Percentiles rank a stretch among this genome's conserved stretches.
Evolutionary conservation across 2,113 vertebrate species (phyloP).

Genomic region (Cheirogaleus medius): DNA sequence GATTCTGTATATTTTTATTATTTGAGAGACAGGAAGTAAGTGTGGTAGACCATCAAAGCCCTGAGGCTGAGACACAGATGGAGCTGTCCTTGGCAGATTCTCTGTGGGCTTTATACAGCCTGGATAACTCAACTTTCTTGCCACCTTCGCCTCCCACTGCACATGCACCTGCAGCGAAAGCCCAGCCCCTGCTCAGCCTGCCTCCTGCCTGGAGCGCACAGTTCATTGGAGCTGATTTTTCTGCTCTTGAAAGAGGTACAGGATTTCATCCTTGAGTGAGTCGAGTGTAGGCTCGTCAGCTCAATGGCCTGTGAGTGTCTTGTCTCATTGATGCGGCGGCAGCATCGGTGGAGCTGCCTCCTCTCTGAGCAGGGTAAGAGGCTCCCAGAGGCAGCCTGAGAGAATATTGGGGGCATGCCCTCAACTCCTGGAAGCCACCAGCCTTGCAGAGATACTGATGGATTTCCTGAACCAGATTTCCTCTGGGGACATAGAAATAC

Average conservation of each 20-base stretch:
- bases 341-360: background rate
- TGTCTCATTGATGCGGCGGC: background rate
- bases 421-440: background rate
- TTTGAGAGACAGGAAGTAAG: background rate
- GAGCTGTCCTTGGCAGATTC: background rate
- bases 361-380: background rate
- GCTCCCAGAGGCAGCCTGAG: background rate
- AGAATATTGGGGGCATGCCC: rapidly evolving
- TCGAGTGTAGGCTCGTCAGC: rapidly evolving
- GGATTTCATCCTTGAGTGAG: conserved; percentile 1
- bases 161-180: background rate
- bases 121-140: background rate
- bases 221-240: background rate
- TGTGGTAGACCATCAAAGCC: background rate
- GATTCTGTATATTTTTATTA: background rate
- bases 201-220: background rate
- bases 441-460: background rate
- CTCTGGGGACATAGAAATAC: background rate
- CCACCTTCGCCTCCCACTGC: background rate
- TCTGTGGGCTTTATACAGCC: background rate
- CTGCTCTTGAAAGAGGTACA: background rate
- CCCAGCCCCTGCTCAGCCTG: background rate
- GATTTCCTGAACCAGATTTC: background rate
- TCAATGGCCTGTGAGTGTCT: background rate
- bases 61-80: background rate